These are phyloP conservation scores for Pipistrellus pipistrellus DNA, from an alignment of 2,797 vertebrate species.

Conservation along the genomic window DNA sequence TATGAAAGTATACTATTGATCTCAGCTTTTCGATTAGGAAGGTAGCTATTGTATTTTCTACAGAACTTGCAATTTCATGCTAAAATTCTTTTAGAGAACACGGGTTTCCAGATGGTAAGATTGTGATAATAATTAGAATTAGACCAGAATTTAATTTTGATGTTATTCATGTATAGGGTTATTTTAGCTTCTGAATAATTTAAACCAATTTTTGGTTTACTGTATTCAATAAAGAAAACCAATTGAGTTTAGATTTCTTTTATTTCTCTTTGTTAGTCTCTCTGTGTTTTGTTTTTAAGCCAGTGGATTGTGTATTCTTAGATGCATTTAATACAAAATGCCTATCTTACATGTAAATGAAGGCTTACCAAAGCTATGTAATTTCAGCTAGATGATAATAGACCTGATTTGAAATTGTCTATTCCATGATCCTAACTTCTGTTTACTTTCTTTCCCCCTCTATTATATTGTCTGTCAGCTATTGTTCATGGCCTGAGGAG, in stretches of 20 bases:
- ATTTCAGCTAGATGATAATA: neutral
- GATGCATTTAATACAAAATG: neutral
- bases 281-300: neutral
- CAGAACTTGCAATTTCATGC: conserved; percentile 20
- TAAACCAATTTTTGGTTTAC: conserved; percentile 49
- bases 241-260: neutral
- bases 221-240: conserved; percentile 49
- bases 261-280: neutral
- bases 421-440: neutral
- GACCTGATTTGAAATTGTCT: neutral
- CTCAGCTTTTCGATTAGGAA: neutral
- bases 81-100: conserved; percentile 34
- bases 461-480: neutral
- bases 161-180: conserved; percentile 64
- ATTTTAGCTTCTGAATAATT: conserved; percentile 72
- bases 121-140: conserved; percentile 51
- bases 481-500: neutral
- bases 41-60: conserved; percentile 20
- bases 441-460: neutral
- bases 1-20: neutral
- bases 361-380: neutral
- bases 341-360: neutral
- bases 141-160: conserved; percentile 68
- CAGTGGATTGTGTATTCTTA: neutral
- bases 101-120: conserved; percentile 50